These are phyloP conservation scores for Aldabrachelys gigantea DNA, from an alignment of 2,113 vertebrate genomes.

Conservation along the genomic window DNA sequence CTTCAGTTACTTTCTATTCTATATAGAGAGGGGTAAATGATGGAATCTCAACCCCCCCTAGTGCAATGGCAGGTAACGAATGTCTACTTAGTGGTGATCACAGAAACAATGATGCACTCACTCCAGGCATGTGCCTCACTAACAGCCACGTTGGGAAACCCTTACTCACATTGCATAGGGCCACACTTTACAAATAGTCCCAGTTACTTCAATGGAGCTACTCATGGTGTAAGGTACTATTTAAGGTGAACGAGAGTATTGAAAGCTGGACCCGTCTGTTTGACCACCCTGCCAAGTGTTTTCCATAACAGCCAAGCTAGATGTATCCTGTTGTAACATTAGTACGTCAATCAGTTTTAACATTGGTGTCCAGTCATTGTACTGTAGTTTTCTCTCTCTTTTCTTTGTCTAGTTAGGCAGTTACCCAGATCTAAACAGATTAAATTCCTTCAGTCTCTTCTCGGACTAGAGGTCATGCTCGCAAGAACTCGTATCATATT, in stretches of 20 bases:
- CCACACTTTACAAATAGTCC: neutral
- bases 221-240: neutral
- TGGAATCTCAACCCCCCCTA: neutral
- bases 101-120: rapidly evolving
- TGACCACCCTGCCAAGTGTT: neutral
- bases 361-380: neutral
- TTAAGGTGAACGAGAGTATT: neutral
- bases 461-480: neutral
- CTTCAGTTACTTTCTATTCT: neutral
- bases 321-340: neutral
- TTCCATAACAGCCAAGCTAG: neutral
- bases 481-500: neutral
- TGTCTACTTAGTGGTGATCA: neutral
- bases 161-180: neutral
- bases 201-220: neutral
- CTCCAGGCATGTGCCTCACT: neutral
- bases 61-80: neutral
- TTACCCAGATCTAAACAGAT: neutral
- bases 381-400: neutral
- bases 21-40: neutral
- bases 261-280: neutral
- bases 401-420: neutral
- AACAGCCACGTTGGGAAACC: rapidly evolving
- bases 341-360: neutral
- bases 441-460: neutral